These are phyloP conservation scores for Iselma pallidipennis DNA, from an alignment of 2,888 invertebrate genomes.

Conservation along the genomic window DNA sequence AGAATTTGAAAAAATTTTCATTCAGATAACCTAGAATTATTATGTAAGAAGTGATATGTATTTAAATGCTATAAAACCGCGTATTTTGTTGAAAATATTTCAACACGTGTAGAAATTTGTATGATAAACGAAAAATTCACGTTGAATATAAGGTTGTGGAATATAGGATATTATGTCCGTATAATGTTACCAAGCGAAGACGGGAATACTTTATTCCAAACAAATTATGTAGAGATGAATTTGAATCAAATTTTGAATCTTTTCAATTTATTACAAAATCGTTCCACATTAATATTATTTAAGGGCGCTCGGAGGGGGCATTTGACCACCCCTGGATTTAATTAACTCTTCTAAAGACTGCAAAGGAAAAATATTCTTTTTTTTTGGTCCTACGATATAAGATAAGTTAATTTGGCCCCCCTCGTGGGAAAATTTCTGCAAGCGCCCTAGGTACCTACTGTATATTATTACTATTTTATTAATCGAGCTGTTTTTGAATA, in stretches of 20 bases:
- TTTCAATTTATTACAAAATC: not conserved
- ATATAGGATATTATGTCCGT: conserved; percentile 3
- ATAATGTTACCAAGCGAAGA: conserved; percentile 6
- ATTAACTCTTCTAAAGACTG: no score
- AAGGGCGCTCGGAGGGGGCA: no score
- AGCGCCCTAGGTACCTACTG: no score
- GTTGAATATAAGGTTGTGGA: not conserved
- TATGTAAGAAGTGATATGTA: not conserved
- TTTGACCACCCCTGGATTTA: no score
- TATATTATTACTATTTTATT: no score
- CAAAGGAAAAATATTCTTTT: no score
- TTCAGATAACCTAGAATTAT: not conserved
- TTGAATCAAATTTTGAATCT: not conserved
- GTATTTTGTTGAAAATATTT: conserved; percentile 5
- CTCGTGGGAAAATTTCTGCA: no score
- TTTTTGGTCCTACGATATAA: no score
- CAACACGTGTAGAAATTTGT: conserved; percentile 14
- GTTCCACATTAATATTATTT: no score
- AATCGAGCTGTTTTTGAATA: not conserved
- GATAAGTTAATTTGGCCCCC: no score
- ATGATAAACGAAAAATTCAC: conserved; percentile 9
- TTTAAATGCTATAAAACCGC: not conserved
- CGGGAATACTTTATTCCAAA: not conserved
- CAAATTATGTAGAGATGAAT: not conserved
- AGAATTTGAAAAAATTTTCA: no score